Percentiles rank a stretch among this genome's conserved stretches.
Evolutionary conservation across 2,797 vertebrate species (phyloP).

Genomic region (Psittacula echo): DNA sequence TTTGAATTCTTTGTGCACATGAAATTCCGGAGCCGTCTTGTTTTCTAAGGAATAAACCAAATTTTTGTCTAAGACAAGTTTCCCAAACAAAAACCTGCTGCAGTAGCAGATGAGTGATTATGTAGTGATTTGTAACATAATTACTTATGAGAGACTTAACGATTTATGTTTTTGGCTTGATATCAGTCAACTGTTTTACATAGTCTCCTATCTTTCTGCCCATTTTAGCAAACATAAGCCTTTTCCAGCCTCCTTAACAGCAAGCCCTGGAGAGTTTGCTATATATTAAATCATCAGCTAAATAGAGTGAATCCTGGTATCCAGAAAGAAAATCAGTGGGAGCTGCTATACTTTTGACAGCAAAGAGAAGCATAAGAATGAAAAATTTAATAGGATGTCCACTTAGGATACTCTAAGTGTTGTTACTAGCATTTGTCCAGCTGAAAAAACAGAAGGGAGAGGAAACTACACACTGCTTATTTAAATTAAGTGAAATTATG

Average conservation of each 20-base stretch:
- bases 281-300: slow-evolving; percentile 4
- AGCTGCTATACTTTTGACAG: slow-evolving; percentile 23
- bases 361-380: slow-evolving; percentile 26
- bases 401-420: slow-evolving; percentile 66
- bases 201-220: not conserved
- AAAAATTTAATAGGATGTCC: slow-evolving; percentile 73
- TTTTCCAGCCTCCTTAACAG: not conserved
- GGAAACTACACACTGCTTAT: slow-evolving; percentile 65
- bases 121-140: slow-evolving; percentile 12
- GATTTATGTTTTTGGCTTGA: not conserved
- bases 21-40: not conserved
- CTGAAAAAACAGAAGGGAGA: slow-evolving; percentile 31
- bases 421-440: slow-evolving; percentile 66
- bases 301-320: slow-evolving; percentile 30
- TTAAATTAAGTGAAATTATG: slow-evolving; percentile 79
- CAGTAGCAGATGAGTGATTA: slow-evolving; percentile 17
- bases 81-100: not conserved
- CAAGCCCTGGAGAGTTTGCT: not conserved
- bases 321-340: slow-evolving; percentile 26
- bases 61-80: not conserved
- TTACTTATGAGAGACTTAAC: not conserved
- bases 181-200: not conserved
- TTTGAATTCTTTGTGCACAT: not conserved
- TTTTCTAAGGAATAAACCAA: not conserved
- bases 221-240: not conserved